Evolutionary conservation across 2,888 invertebrate species (phyloP), one percentile per base, ranked within the genome.

Genomic region (Griposia aprilina): DNA sequence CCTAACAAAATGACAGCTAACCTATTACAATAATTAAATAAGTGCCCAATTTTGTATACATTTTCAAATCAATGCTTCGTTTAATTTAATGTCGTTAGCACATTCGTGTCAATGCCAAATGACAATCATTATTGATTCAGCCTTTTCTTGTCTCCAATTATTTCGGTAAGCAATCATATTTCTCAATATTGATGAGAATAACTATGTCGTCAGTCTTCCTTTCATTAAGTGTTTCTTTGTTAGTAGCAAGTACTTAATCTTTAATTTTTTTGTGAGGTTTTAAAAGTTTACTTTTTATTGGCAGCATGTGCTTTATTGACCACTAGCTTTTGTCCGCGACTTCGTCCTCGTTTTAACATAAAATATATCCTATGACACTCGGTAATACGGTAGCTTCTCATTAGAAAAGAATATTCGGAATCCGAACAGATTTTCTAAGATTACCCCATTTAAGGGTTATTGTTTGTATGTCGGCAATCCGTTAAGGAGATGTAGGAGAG

Each of bases 81-180:
- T 85, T 81, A 72, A 80, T 66, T 80, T 26, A 59, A 45, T 68
- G 55, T 55, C 26, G 45, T 66, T 65, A 62, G 26, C 26, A 55
- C 41, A 74, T 84, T 50, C 5, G 57, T 80, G 81, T 85, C 85
- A 85, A 81, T 82, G 82, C 30, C 85, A 57, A 45, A 50, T 50
- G 23, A 65, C 63, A 50, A 80, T 69, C 68, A 67, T 36, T 59
- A 36, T 69, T 80, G 26, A 68, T 60, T 55, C 67, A 67, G 48
- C 26, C 26, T 79, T 78, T 78, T 74, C 52, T 71, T 45, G 60
- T 78, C 2, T 70, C 65, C n/a, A 48, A 48, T 60, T 65, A 83
- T 52, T 45, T 69, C 13, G 36, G 13, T 50, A 78, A 41, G 63
- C 74, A 30, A n/a, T 52, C 23, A 17, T 41, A 50, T 80, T 78